A percentile compares a stretch with the other conserved stretches of the same genome.
Conservation (phyloP, 2,888 invertebrate species). For the Spicauda simplicius region DNA sequence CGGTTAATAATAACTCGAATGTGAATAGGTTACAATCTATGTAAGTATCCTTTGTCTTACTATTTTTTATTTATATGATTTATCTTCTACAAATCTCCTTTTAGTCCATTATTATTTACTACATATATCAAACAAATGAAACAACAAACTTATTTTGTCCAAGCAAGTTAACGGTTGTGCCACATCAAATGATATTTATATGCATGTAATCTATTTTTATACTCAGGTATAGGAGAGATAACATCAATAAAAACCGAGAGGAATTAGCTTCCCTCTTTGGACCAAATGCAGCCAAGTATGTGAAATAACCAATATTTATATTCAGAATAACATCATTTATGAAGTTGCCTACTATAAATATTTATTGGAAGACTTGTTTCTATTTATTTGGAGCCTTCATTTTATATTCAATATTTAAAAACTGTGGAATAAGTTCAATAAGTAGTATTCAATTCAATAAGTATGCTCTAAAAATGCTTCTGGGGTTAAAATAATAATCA, state of each 20-base stretch:
- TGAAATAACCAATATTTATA: slow-evolving; percentile 55
- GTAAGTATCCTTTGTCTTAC: slow-evolving; percentile 58
- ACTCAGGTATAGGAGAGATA: slow-evolving; percentile 81
- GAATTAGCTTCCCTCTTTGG: slow-evolving; percentile 73
- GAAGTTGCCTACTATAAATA: slow-evolving; percentile 60
- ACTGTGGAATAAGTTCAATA: slow-evolving; percentile 46
- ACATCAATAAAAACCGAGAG: slow-evolving; percentile 73
- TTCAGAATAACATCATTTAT: slow-evolving; percentile 47
- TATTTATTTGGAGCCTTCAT: slow-evolving; percentile 5
- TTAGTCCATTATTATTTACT: no score
- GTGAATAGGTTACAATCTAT: slow-evolving; percentile 71
- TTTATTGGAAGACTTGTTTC: slow-evolving; percentile 53
- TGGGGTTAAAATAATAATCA: not conserved
- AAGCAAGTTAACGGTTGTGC: not conserved
- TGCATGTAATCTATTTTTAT: slow-evolving; percentile 51
- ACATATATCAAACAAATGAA: no score
- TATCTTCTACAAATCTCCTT: not conserved
- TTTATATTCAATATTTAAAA: slow-evolving; percentile 3
- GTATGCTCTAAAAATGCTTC: not conserved
- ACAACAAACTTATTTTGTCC: not conserved
- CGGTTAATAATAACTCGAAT: slow-evolving; percentile 71
- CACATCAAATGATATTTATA: not conserved
- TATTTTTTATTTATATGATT: not conserved
- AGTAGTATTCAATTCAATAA: no score
- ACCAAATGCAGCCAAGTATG: slow-evolving; percentile 80